Percentiles rank a stretch among this genome's conserved stretches.
Conservation (phyloP, 2,797 vertebrate species). For the Vultur gryphus region DNA sequence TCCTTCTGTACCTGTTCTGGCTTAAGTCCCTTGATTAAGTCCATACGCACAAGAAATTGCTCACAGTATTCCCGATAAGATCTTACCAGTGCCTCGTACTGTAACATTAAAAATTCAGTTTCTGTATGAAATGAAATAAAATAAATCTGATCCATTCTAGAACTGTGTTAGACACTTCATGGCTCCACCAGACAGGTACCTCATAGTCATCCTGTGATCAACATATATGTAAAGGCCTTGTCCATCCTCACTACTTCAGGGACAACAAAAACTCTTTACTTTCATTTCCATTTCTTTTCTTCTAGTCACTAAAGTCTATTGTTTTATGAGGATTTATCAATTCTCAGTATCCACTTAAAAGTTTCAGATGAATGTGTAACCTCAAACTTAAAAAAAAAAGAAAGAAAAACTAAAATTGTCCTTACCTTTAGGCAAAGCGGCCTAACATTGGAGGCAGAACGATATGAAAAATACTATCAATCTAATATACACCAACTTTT, state of each 20-base stretch:
- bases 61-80: not conserved
- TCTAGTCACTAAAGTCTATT: not conserved
- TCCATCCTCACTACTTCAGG: not conserved
- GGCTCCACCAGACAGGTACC: not conserved
- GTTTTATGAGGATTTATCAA: not conserved
- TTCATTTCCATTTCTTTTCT: not conserved
- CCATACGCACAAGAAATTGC: not conserved
- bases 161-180: not conserved
- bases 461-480: not conserved
- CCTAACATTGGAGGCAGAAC: not conserved
- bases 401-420: too few species aligned
- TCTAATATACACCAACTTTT: not conserved
- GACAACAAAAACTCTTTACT: rapidly evolving
- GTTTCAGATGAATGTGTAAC: not conserved
- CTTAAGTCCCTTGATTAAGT: not conserved
- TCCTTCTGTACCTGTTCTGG: not conserved
- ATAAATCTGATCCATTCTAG: not conserved
- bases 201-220: not conserved
- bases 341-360: not conserved
- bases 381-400: not conserved
- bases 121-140: not conserved
- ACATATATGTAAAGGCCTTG: not conserved
- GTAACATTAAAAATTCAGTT: not conserved
- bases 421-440: not conserved
- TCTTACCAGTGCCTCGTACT: rapidly evolving